Evolutionary conservation across 2,113 vertebrate species (phyloP).

Genomic region (Aythya baeri): DNA sequence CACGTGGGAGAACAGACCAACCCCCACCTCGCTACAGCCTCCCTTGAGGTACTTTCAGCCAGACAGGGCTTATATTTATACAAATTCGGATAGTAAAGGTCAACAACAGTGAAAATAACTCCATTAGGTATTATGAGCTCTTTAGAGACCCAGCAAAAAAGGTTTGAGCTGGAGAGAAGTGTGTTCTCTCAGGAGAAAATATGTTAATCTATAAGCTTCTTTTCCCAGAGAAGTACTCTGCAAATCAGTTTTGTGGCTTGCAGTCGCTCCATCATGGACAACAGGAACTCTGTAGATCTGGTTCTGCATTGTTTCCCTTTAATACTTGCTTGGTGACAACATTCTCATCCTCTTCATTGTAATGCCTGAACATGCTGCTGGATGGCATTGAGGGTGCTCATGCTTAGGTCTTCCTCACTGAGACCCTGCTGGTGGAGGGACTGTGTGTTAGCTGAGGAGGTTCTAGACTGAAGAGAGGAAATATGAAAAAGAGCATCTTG

Average conservation of each 20-base stretch:
- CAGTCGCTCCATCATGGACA: background rate
- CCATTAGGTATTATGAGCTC: rapidly evolving
- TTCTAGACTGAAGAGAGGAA: background rate
- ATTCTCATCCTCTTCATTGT: background rate
- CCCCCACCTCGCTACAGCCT: too few species aligned
- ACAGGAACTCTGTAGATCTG: rapidly evolving
- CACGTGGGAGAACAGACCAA: too few species aligned
- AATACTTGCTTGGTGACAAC: rapidly evolving
- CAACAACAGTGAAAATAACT: background rate
- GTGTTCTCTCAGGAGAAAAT: rapidly evolving
- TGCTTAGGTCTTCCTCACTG: background rate
- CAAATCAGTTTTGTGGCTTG: background rate
- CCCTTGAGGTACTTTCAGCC: background rate
- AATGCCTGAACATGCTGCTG: rapidly evolving
- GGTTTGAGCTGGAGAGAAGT: background rate
- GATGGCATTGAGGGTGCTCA: rapidly evolving
- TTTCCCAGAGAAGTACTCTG: background rate
- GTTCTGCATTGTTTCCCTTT: rapidly evolving
- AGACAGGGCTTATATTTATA: background rate
- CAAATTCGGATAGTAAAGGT: background rate
- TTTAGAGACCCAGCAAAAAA: background rate
- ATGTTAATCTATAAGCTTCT: background rate
- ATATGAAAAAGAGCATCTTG: background rate
- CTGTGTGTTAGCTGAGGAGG: too few species aligned
- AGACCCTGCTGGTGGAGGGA: background rate